A percentile compares a stretch with the other conserved stretches of the same genome.
phyloP scores from a whole-genome alignment of 2,888 invertebrate species.

The Sisyra nigra region DNA sequence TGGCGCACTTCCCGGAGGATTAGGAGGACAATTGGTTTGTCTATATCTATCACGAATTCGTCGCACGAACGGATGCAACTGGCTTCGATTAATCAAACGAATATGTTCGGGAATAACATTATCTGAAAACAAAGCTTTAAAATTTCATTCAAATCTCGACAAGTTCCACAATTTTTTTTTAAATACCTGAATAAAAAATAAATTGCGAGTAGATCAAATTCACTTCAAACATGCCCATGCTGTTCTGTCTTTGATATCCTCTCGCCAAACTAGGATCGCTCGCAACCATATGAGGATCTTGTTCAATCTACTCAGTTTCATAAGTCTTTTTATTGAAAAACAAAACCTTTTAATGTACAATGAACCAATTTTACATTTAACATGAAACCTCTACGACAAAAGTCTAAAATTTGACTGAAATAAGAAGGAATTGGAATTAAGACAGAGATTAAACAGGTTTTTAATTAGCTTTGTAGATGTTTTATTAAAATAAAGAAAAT shows the following conservation, averaged over 20 bases:
- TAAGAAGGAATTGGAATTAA: too few species aligned
- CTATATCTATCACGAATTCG: not conserved
- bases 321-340: not conserved
- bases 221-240: not conserved
- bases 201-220: conserved; percentile 2
- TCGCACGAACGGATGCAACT: not conserved
- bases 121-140: not conserved
- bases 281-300: not conserved
- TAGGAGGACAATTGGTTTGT: not conserved
- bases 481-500: too few species aligned
- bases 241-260: not conserved
- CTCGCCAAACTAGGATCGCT: not conserved
- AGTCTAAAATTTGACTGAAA: too few species aligned
- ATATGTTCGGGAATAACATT: not conserved
- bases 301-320: conserved; percentile 2
- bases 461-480: too few species aligned
- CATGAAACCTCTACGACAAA: too few species aligned
- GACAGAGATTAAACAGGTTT: too few species aligned
- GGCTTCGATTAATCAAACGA: not conserved
- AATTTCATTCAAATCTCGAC: too few species aligned
- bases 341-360: conserved; percentile 1
- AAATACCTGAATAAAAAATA: not conserved
- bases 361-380: not conserved
- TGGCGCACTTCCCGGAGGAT: too few species aligned
- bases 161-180: too few species aligned